A percentile compares a stretch with the other conserved stretches of the same genome.
Conservation (phyloP, 2,888 invertebrate genomes). For the Dorcus hopei region DNA sequence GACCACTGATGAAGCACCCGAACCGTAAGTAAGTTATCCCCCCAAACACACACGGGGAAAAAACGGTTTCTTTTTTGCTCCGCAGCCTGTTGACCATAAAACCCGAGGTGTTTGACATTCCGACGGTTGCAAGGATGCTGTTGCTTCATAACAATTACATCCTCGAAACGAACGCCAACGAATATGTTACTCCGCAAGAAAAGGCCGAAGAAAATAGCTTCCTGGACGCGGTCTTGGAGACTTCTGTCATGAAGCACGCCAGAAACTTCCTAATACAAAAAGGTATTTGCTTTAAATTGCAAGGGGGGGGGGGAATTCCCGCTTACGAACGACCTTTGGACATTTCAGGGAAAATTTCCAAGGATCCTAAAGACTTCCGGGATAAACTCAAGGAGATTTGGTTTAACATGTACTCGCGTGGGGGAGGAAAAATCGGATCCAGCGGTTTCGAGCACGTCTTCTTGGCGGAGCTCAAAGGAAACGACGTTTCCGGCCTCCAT, state of each 20-base stretch:
- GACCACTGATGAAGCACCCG: conserved; percentile 67
- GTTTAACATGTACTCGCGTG: conserved; percentile 81
- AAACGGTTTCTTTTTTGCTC: conserved; percentile 22
- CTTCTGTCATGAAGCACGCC: conserved; percentile 70
- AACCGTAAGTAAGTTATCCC: conserved; percentile 60
- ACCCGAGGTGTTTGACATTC: conserved; percentile 60
- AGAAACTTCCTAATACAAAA: conserved; percentile 63
- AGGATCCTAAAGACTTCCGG: conserved; percentile 67
- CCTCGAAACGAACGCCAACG: conserved; percentile 67
- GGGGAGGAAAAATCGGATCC: conserved; percentile 75
- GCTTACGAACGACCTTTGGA: no score
- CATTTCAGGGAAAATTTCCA: conserved; percentile 56
- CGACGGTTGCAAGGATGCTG: conserved; percentile 71
- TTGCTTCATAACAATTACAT: conserved; percentile 84
- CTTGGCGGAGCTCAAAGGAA: conserved; percentile 79
- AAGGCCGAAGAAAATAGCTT: conserved; percentile 75
- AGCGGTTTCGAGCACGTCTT: conserved; percentile 93
- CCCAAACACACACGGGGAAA: neutral
- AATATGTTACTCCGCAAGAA: conserved; percentile 73
- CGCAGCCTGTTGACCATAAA: conserved; percentile 66
- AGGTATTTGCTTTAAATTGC: conserved; percentile 44
- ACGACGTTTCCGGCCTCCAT: conserved; percentile 79
- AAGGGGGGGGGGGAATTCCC: no score
- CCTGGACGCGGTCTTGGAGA: conserved; percentile 72
- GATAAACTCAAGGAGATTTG: conserved; percentile 71